Evolutionary conservation across 1,140 invertebrate genomes (phyloP).

Genomic region (Cryptotermes secundus): DNA sequence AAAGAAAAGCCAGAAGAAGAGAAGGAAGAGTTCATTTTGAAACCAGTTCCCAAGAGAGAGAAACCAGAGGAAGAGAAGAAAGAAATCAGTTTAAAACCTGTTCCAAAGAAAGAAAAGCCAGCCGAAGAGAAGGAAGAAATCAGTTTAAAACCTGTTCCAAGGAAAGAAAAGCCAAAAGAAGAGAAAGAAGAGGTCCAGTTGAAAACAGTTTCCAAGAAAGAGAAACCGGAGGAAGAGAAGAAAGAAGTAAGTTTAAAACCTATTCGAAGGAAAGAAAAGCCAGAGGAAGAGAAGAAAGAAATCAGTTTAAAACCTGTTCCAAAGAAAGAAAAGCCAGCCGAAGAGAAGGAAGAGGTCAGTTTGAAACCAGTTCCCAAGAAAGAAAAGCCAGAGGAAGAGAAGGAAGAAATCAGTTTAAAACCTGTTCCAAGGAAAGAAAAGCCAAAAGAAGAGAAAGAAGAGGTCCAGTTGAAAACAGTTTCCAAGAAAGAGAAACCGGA

Average conservation of each 20-base stretch:
- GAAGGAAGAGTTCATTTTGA: constrained; percentile 42
- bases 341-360: constrained; percentile 38
- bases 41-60: constrained; percentile 38
- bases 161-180: constrained; percentile 39
- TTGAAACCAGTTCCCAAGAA: constrained; percentile 33
- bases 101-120: constrained; percentile 40
- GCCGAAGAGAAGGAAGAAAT: too few species aligned
- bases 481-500: constrained; percentile 28
- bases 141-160: constrained; percentile 35
- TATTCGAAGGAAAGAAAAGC: constrained; percentile 39
- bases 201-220: constrained; percentile 35
- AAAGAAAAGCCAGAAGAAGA: constrained; percentile 34
- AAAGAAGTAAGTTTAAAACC: constrained; percentile 43
- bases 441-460: constrained; percentile 37
- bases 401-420: background rate
- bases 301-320: constrained; percentile 41
- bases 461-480: constrained; percentile 37
- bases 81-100: constrained; percentile 43
- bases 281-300: constrained; percentile 39
- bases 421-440: constrained; percentile 26
- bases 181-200: constrained; percentile 33
- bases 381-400: constrained; percentile 35
- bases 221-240: constrained; percentile 43
- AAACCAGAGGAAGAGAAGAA: constrained; percentile 38
- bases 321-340: constrained; percentile 41